phyloP scores from a whole-genome alignment of 2,113 vertebrate species.

The Eulemur rufifrons region DNA sequence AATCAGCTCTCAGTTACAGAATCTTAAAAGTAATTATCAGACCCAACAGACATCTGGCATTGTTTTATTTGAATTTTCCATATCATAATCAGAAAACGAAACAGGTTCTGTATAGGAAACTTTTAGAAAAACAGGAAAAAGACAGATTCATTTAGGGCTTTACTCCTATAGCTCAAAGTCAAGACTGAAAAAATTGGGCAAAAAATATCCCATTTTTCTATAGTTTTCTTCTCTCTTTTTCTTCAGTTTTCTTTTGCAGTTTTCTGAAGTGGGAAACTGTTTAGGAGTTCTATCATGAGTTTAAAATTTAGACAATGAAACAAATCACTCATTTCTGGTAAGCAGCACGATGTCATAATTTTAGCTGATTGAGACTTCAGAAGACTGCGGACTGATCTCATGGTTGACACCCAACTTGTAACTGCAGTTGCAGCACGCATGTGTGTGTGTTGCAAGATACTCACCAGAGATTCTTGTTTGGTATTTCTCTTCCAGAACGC shows the following conservation, averaged over 20 bases:
- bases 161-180: neutral
- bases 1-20: slow-evolving; percentile 13
- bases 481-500: neutral
- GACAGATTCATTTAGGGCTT: neutral
- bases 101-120: neutral
- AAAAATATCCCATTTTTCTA: neutral
- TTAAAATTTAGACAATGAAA: neutral
- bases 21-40: neutral
- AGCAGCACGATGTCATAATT: neutral
- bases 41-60: neutral
- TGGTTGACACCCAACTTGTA: neutral
- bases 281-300: neutral
- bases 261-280: neutral
- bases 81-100: slow-evolving; percentile 19
- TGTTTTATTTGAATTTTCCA: neutral
- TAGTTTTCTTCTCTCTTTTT: neutral
- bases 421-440: neutral
- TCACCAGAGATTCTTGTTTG: neutral
- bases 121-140: neutral
- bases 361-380: neutral
- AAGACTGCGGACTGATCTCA: neutral
- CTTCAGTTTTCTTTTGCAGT: neutral
- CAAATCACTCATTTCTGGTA: neutral
- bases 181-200: neutral
- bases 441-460: neutral